Base-by-base conservation (phyloP, 2,113 vertebrate genomes). In the Misgurnus anguillicaudatus region DNA sequence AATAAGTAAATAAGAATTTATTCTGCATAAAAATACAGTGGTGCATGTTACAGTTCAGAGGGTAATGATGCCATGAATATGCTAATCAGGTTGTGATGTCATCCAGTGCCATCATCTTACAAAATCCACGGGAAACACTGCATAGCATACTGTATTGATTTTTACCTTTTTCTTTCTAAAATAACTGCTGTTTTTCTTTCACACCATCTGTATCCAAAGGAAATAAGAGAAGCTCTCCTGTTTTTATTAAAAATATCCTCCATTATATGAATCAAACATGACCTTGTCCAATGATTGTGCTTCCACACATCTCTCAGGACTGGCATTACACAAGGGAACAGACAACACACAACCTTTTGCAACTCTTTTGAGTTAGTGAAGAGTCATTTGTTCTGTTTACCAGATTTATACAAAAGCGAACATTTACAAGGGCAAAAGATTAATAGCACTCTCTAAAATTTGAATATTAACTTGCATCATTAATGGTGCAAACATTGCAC, bases 221-320 rank as follows among this genome's bases (percentile, higher is more conserved):
- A 82, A 78, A 82, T 38, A 80, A 3, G 8, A 77, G 72, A 79
- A 76, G 80, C 86, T 83, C 85, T 83, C 82, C 69, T 78, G 57
- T 64, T 8, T 65, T 80, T 81, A 69, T 79, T 87, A 89, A 90
- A 88, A 84, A 87, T 88, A 86, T 83, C 88, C 89, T 88, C 89
- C 86, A 89, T 89, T 77, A 57, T 84, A 74, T 83, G 85, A 88
- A 89, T 88, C 84, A 89, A 88, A 90, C 85, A 69, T 16, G 24
- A 69, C 47, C 21, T 69, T 69, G 67, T 48, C 24, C 21, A 31
- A 11, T 36, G 45, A 51, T 69, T 69, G 66, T 51, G 45, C 41
- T 21, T 3, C 13, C 19, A 13, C 67, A 36, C 8, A 1, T 69
- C 67, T 53, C 45, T 69, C 47, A 51, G 21, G 47, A 53, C 7